phyloP scores from a whole-genome alignment of 1,140 invertebrate species.

The Heliconius hermathena region DNA sequence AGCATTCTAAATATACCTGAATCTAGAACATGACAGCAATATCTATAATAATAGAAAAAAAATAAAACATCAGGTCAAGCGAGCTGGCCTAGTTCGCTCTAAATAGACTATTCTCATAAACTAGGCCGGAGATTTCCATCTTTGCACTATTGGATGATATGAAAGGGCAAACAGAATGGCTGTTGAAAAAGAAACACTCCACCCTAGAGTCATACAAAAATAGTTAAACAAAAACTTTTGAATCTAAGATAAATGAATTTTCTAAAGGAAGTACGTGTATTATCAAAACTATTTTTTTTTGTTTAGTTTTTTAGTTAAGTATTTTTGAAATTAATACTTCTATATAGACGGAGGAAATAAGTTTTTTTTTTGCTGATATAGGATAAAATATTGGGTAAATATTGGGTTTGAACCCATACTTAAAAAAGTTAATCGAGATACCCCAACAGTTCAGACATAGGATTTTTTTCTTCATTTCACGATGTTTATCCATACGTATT shows the following conservation, averaged over 20 bases:
- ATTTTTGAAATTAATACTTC: too few species aligned
- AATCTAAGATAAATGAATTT: neutral
- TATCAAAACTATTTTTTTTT: too few species aligned
- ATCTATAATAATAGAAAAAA: neutral
- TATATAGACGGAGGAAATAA: too few species aligned
- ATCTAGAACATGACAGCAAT: neutral
- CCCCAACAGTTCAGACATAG: too few species aligned
- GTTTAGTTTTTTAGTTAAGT: too few species aligned
- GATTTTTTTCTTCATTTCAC: too few species aligned
- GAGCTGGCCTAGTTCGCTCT: slow-evolving; percentile 20
- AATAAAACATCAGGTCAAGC: slow-evolving; percentile 16
- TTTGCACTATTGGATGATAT: slow-evolving; percentile 21
- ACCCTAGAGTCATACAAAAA: neutral
- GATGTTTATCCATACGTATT: too few species aligned
- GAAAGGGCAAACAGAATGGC: slow-evolving; percentile 19
- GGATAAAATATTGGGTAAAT: too few species aligned
- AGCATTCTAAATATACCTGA: neutral
- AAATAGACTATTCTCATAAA: slow-evolving; percentile 29
- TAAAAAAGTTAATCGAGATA: too few species aligned
- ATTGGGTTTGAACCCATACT: too few species aligned
- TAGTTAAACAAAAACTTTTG: neutral
- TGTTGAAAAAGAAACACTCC: slow-evolving; percentile 5
- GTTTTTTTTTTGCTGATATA: too few species aligned
- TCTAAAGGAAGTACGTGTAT: too few species aligned
- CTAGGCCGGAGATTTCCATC: slow-evolving; percentile 19